Base-by-base conservation (phyloP, 2,797 vertebrate species). In the Champsocephalus esox region DNA sequence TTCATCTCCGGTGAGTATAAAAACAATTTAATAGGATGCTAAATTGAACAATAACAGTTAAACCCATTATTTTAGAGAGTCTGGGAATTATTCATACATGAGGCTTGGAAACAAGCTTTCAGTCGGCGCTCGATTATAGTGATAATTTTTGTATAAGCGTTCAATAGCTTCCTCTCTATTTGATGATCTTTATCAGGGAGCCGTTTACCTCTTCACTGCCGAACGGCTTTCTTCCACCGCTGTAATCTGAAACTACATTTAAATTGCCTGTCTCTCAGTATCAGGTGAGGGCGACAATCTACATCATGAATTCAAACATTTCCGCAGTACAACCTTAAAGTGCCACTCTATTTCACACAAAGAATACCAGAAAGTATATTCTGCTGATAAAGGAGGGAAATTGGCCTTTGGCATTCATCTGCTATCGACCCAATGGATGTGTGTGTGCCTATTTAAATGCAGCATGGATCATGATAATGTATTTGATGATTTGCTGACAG, bases 181-280 rank as follows among this genome's bases (percentile, higher is more conserved):
- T 19, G 70, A 75, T 68, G 86, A 90, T 91, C 73, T 60, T 32
- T 86, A 87, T 87, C 80, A 72, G 62, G 68, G 58, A 66, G 52
- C 16, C 21, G 24, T 55, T 88, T 70, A 72, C 76, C 83, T 80
- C 72, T 83, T 50, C 41, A 50, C 49, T 44, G 74, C 56, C 73
- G 75, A 9, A 60, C n/a, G 66, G 83, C 17, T 70, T 79, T 74
- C 79, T 88, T 66, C 49, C 63, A 44, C 44, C 0, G 63, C 73
- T 70, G 70, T 59, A 65, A 77, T 65, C 72, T 70, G 43, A 78
- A 58, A 41, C 55, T 46, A 81, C 81, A 80, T 74, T 66, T 75
- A 89, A 88, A 91, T 81, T 70, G 73, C 79, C 77, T 80, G 69
- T 72, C 81, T 80, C 59, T 79, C 72, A 55, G 76, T 79, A 77